These are phyloP conservation scores for Drosophila yakuba DNA, from an alignment of 1,140 invertebrate species.

Conservation along the genomic window DNA sequence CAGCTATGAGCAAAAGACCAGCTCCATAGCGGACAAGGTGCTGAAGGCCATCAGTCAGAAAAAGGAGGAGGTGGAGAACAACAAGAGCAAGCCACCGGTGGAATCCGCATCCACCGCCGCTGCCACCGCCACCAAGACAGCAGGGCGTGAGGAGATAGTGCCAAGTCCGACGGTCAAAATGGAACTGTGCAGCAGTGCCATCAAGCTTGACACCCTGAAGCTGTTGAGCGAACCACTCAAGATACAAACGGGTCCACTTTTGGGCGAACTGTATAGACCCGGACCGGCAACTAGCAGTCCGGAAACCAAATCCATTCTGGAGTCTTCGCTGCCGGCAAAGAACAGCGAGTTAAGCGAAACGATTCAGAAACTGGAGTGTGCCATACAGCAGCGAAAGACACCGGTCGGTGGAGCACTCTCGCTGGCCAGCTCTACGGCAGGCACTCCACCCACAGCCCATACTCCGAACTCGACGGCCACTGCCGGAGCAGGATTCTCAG, in stretches of 20 bases:
- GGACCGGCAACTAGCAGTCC: slow-evolving; percentile 63
- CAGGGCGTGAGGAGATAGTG: background rate
- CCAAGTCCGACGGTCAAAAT: slow-evolving; percentile 4
- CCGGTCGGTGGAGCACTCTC: slow-evolving; percentile 67
- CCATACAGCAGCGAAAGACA: slow-evolving; percentile 77
- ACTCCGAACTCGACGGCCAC: slow-evolving; percentile 40
- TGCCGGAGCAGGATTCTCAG: slow-evolving; percentile 55
- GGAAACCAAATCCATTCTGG: slow-evolving; percentile 77
- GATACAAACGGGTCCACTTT: slow-evolving; percentile 54
- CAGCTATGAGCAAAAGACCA: slow-evolving; percentile 81
- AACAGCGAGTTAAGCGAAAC: slow-evolving; percentile 87
- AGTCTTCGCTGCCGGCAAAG: slow-evolving; percentile 85
- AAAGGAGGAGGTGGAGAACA: slow-evolving; percentile 81
- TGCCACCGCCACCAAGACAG: background rate
- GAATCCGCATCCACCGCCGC: background rate
- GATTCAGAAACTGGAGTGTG: slow-evolving; percentile 86
- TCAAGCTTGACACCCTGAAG: slow-evolving; percentile 41
- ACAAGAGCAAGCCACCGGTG: slow-evolving; percentile 48
- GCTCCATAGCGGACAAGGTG: slow-evolving; percentile 87
- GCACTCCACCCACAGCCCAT: slow-evolving; percentile 56
- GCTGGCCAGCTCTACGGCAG: slow-evolving; percentile 56
- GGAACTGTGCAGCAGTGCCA: slow-evolving; percentile 8
- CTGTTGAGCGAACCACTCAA: slow-evolving; percentile 65
- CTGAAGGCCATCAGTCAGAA: slow-evolving; percentile 86
- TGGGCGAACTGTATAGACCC: slow-evolving; percentile 41